A percentile compares a stretch with the other conserved stretches of the same genome.
Conservation (phyloP, 2,888 invertebrate genomes). For the Oxystoma pomonae region DNA sequence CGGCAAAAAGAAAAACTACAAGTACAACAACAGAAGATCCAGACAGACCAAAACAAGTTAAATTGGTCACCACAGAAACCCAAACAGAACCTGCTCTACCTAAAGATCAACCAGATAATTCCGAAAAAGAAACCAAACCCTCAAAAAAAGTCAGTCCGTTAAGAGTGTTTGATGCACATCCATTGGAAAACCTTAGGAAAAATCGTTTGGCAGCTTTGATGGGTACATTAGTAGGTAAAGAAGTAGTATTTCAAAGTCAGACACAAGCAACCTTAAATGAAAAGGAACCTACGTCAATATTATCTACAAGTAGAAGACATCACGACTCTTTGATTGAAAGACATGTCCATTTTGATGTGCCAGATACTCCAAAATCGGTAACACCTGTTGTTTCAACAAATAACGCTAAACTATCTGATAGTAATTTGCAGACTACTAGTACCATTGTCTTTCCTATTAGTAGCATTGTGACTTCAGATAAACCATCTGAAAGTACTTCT, state of each 20-base stretch:
- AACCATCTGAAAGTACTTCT: slow-evolving; percentile 1
- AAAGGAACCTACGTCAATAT: slow-evolving; percentile 34
- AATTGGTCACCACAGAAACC: slow-evolving; percentile 38
- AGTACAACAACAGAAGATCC: slow-evolving; percentile 31
- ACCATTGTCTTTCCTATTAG: not conserved
- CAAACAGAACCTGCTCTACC: slow-evolving; percentile 32
- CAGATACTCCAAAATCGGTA: slow-evolving; percentile 23
- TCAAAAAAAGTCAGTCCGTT: slow-evolving; percentile 21
- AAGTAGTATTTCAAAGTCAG: slow-evolving; percentile 31
- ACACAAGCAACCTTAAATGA: slow-evolving; percentile 15
- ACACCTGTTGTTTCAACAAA: slow-evolving; percentile 16
- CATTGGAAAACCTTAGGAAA: slow-evolving; percentile 40
- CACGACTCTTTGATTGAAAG: slow-evolving; percentile 25
- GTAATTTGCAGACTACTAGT: slow-evolving; percentile 10
- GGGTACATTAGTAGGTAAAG: slow-evolving; percentile 47
- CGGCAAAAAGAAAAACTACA: slow-evolving; percentile 30
- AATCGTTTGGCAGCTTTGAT: slow-evolving; percentile 41
- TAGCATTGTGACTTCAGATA: slow-evolving; percentile 3
- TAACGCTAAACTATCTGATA: slow-evolving; percentile 3
- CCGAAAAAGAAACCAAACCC: slow-evolving; percentile 12
- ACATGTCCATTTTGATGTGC: slow-evolving; percentile 39
- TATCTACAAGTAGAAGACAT: slow-evolving; percentile 25
- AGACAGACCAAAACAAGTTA: slow-evolving; percentile 30
- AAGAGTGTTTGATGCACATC: slow-evolving; percentile 39
- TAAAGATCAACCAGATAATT: slow-evolving; percentile 11